Evolutionary conservation across 2,888 invertebrate species (phyloP).

Genomic region (Ochropleura plecta): DNA sequence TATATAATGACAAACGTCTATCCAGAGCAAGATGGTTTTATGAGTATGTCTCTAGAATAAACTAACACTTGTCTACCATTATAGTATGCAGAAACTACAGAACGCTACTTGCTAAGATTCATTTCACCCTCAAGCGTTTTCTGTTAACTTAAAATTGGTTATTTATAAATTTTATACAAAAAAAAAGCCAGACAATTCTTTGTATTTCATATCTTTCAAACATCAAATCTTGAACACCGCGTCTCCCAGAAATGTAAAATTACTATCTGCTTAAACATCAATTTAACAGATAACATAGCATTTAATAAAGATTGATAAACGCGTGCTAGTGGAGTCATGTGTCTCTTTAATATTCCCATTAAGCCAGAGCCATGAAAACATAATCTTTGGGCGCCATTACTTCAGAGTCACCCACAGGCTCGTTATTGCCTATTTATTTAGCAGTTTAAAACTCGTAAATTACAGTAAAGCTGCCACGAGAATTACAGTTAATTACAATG

Average conservation of each 20-base stretch:
- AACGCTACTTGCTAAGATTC: neutral
- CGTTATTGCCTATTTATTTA: conserved; percentile 71
- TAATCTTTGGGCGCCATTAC: conserved; percentile 64
- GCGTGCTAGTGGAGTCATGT: conserved; percentile 36
- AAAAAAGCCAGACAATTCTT: neutral
- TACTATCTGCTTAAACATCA: neutral
- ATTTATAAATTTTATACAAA: neutral
- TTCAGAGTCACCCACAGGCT: conserved; percentile 54
- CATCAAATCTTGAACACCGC: neutral
- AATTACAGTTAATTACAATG: conserved; percentile 70
- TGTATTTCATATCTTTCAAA: too few relatives aligned
- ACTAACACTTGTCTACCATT: neutral
- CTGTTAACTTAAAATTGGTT: neutral
- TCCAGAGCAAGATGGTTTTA: neutral
- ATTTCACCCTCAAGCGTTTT: neutral
- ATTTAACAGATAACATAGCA: conserved; percentile 20
- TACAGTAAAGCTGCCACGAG: conserved; percentile 61
- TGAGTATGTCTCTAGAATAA: neutral
- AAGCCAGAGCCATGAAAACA: conserved; percentile 54
- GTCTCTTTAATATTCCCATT: conserved; percentile 56
- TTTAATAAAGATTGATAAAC: conserved; percentile 60
- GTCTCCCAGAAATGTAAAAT: neutral
- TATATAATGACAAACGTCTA: too few relatives aligned
- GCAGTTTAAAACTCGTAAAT: conserved; percentile 72
- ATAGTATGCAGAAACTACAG: neutral